A percentile compares a stretch with the other conserved stretches of the same genome.
phyloP scores from a whole-genome alignment of 1,140 invertebrate genomes.

The Temnothorax curvispinosus region DNA sequence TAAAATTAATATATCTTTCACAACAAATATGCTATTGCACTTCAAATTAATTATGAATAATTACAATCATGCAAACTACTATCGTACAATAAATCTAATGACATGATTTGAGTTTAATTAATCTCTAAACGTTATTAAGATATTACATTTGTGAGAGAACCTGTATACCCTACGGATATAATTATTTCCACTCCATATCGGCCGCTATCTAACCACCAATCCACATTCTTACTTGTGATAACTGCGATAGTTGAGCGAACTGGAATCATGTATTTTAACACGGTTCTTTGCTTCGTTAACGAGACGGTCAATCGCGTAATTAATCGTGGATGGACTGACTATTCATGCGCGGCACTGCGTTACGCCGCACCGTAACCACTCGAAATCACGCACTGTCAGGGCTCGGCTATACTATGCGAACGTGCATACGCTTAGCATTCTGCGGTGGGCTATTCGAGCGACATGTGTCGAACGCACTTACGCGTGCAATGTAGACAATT shows the following conservation, averaged over 20 bases:
- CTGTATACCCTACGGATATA: background rate
- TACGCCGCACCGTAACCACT: background rate
- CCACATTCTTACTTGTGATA: background rate
- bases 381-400: slow-evolving; percentile 42
- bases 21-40: too few species aligned
- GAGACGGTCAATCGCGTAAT: slow-evolving; percentile 46
- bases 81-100: too few species aligned
- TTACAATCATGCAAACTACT: too few species aligned
- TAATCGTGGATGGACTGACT: slow-evolving; percentile 47
- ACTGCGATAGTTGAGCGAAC: background rate
- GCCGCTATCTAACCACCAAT: background rate
- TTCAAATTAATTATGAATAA: too few species aligned
- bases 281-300: slow-evolving; percentile 47
- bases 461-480: slow-evolving; percentile 60
- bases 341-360: slow-evolving; percentile 19
- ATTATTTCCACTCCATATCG: background rate
- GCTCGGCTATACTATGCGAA: background rate
- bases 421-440: background rate
- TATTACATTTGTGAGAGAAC: too few species aligned
- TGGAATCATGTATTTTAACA: background rate
- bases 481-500: slow-evolving; percentile 47
- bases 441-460: slow-evolving; percentile 37
- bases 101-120: too few species aligned
- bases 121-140: too few species aligned
- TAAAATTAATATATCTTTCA: too few species aligned